A percentile compares a stretch with the other conserved stretches of the same genome.
Evolutionary conservation across 2,113 vertebrate species (phyloP).

Genomic region (Larimichthys crocea): DNA sequence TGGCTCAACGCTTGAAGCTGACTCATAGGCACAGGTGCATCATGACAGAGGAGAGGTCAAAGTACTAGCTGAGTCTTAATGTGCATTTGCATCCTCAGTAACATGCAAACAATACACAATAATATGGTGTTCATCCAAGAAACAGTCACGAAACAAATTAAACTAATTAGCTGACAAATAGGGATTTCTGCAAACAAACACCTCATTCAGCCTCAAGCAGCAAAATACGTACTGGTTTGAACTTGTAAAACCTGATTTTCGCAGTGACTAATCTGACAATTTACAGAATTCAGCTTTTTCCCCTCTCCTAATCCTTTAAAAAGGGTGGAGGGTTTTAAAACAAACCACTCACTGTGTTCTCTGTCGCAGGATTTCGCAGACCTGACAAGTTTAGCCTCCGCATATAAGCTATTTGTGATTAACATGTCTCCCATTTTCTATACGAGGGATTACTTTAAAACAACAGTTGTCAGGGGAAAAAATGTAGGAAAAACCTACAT

Average conservation of each 20-base stretch:
- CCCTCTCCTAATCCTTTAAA: slow-evolving; percentile 68
- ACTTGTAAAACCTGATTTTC: slow-evolving; percentile 59
- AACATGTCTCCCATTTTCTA: slow-evolving; percentile 57
- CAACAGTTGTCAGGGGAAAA: slow-evolving; percentile 79
- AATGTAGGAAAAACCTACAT: slow-evolving; percentile 61
- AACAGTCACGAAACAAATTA: background rate
- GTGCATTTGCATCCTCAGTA: slow-evolving; percentile 14
- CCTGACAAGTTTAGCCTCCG: slow-evolving; percentile 70
- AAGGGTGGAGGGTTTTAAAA: slow-evolving; percentile 61
- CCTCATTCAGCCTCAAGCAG: slow-evolving; percentile 11
- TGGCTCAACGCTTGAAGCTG: slow-evolving; percentile 67
- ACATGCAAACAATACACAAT: slow-evolving; percentile 25
- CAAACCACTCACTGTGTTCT: slow-evolving; percentile 66
- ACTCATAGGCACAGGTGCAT: slow-evolving; percentile 78
- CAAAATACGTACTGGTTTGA: slow-evolving; percentile 45
- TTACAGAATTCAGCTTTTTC: slow-evolving; percentile 52
- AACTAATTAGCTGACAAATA: slow-evolving; percentile 20
- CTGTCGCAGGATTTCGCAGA: slow-evolving; percentile 53
- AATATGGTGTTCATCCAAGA: background rate
- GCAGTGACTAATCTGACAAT: slow-evolving; percentile 43
- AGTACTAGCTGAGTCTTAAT: slow-evolving; percentile 18
- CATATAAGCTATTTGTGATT: slow-evolving; percentile 67
- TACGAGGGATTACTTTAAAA: slow-evolving; percentile 78
- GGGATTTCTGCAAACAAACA: slow-evolving; percentile 3
- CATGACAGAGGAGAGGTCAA: slow-evolving; percentile 52